These are phyloP conservation scores for Drosophila ananassae DNA, from an alignment of 1,140 invertebrate species.

Conservation along the genomic window DNA sequence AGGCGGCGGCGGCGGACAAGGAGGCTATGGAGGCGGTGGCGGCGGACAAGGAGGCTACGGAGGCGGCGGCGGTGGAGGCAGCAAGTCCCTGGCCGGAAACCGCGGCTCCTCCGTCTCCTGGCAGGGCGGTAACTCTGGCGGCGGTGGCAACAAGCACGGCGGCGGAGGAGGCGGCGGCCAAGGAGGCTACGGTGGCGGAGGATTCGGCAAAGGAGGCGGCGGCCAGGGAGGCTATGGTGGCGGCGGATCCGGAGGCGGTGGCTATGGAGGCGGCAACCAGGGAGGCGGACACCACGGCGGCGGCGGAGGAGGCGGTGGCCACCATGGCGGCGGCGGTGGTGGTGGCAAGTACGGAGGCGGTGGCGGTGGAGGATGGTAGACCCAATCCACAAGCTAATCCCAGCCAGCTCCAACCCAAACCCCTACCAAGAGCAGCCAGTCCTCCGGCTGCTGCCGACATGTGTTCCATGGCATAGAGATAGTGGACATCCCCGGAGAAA, in stretches of 20 bases:
- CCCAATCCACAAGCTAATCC: neutral
- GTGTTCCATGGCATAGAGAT: slow-evolving; percentile 58
- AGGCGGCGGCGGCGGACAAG: slow-evolving; percentile 47
- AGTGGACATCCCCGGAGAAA: slow-evolving; percentile 24
- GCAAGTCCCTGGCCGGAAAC: slow-evolving; percentile 58
- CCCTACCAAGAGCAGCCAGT: slow-evolving; percentile 7
- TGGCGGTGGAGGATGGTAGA: slow-evolving; percentile 58
- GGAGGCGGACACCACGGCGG: slow-evolving; percentile 50
- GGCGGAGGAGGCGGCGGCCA: neutral
- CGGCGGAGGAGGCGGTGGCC: slow-evolving; percentile 47
- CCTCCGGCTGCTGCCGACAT: slow-evolving; percentile 32
- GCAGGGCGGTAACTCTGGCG: slow-evolving; percentile 23
- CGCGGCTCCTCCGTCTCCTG: slow-evolving; percentile 58
- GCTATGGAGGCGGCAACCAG: slow-evolving; percentile 21
- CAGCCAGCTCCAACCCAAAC: slow-evolving; percentile 19
- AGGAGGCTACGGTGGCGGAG: slow-evolving; percentile 1
- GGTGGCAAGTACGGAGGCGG: slow-evolving; percentile 30
- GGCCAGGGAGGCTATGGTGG: slow-evolving; percentile 28
- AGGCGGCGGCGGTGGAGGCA: slow-evolving; percentile 41
- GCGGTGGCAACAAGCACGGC: slow-evolving; percentile 7
- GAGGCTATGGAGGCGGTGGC: slow-evolving; percentile 21
- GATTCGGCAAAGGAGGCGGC: slow-evolving; percentile 6
- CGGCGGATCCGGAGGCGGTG: slow-evolving; percentile 33
- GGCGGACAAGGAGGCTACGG: slow-evolving; percentile 25
- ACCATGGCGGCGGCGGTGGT: slow-evolving; percentile 4